These are phyloP conservation scores for Drosophila kurseongensis DNA, from an alignment of 1,140 invertebrate species.

Conservation along the genomic window DNA sequence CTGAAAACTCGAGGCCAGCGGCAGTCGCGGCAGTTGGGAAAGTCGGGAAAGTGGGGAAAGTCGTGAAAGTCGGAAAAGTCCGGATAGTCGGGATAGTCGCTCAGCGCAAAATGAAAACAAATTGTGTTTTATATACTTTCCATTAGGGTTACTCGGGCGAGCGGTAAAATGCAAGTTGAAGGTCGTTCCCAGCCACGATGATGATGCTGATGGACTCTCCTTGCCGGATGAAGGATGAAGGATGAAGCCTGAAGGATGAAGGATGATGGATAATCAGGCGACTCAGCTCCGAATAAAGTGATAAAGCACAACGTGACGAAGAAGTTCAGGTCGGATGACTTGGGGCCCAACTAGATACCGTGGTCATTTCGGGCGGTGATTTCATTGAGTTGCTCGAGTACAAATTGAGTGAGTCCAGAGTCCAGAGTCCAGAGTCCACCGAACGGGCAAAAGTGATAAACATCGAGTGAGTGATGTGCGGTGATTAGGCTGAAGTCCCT, in stretches of 20 bases:
- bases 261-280: conserved; percentile 39
- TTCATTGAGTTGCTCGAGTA: conserved; percentile 21
- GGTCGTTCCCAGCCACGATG: conserved; percentile 12
- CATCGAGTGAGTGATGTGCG: background rate
- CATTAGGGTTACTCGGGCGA: conserved; percentile 57
- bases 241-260: too few species aligned
- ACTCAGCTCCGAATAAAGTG: conserved; percentile 34
- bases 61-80: conserved; percentile 9
- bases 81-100: conserved; percentile 35
- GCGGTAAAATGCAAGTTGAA: conserved; percentile 13
- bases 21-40: conserved; percentile 16
- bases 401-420: conserved; percentile 22
- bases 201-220: conserved; percentile 17
- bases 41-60: conserved; percentile 13
- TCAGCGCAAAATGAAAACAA: conserved; percentile 73
- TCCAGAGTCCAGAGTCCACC: background rate
- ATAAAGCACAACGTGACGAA: conserved; percentile 38
- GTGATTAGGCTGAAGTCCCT: background rate
- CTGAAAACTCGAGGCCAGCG: conserved; percentile 73
- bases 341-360: background rate
- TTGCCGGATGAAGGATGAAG: conserved; percentile 35
- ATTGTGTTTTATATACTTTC: conserved; percentile 65
- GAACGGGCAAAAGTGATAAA: background rate
- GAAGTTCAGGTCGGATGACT: conserved; percentile 28
- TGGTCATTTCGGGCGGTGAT: conserved; percentile 15